phyloP scores from a whole-genome alignment of 2,113 vertebrate species.

The Phoenicopterus ruber region DNA sequence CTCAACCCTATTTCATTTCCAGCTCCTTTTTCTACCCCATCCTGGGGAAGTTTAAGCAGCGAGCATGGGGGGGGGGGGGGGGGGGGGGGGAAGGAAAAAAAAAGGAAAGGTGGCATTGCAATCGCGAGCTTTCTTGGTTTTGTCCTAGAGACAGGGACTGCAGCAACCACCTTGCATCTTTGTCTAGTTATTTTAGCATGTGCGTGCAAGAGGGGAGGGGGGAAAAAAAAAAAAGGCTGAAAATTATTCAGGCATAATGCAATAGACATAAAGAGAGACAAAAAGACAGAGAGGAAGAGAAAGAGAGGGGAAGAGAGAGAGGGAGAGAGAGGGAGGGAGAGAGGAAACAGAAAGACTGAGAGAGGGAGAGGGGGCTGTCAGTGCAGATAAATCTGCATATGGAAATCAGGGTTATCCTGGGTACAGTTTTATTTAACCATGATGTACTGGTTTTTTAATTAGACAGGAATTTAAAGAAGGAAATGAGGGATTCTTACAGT shows the following conservation, averaged over 20 bases:
- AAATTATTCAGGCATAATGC: slow-evolving; percentile 88
- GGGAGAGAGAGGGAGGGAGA: slow-evolving; percentile 64
- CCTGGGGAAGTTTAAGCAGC: slow-evolving; percentile 74
- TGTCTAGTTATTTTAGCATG: slow-evolving; percentile 72
- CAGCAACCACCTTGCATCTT: slow-evolving; percentile 72
- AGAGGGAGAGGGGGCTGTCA: slow-evolving; percentile 79
- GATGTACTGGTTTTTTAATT: slow-evolving; percentile 82
- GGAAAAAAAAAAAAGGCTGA: slow-evolving; percentile 77
- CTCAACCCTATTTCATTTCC: slow-evolving; percentile 63
- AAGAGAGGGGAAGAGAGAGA: slow-evolving; percentile 73
- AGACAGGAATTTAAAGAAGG: slow-evolving; percentile 73
- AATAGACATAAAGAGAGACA: slow-evolving; percentile 72
- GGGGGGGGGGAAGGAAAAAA: no score
- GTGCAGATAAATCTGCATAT: slow-evolving; percentile 96
- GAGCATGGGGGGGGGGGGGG: no score
- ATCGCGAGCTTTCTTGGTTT: slow-evolving; percentile 53
- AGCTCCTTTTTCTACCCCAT: slow-evolving; percentile 66
- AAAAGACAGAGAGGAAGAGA: slow-evolving; percentile 47
- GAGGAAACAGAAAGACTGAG: slow-evolving; percentile 57
- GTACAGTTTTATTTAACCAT: slow-evolving; percentile 87
- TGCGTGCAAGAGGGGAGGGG: slow-evolving; percentile 32
- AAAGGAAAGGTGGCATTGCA: slow-evolving; percentile 59
- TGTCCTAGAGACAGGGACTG: slow-evolving; percentile 59
- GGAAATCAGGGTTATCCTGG: slow-evolving; percentile 92
- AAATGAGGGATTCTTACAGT: slow-evolving; percentile 60